Evolutionary conservation across 2,888 invertebrate genomes (phyloP), one percentile per base, ranked within the genome.

Genomic region (Phytoseiulus persimilis): DNA sequence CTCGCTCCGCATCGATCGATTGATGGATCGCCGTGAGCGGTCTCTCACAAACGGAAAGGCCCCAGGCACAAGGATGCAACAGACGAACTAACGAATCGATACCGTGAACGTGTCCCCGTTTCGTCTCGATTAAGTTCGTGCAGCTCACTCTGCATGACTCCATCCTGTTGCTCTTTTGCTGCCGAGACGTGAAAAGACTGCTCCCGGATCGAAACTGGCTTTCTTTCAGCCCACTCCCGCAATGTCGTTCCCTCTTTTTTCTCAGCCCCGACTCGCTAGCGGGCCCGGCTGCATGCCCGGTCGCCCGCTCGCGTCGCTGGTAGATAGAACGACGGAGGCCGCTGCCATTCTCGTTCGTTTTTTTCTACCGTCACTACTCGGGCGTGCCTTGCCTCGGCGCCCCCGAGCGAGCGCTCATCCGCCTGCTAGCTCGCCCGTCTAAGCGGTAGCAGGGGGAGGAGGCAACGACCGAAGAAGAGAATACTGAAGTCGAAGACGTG

Each of bases 341-440:
- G 87, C 87, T 39, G 87, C 39, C 87, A 28, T 84, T 39, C 87
- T 84, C 87, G 33, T 84, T 84, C 32, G 6, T 84, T 23, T 33
- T 39, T 39, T 28, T 28, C 39, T 18, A 39, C 33, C 33, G 33
- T 84, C 87, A 39, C 33, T 14, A 32, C 32, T 9, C 83, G 83
- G n/a, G n/a, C n/a, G n/a, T n/a, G 39, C 87, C 39, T 2, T 39
- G 5, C 23, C 18, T 3, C 18, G 87, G 33, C 33, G 39, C 87
- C 18, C 33, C 33, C 33, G 18, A 0, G 87, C 33, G 9, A 18
- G 87, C 39, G 9, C 18, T 84, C 87, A 2, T 83, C 83, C 9
- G 31, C 39, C 39, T 39, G 9, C 39, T 3, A 39, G 39, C 65
- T 65, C 18, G 5, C 65, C 28, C 65, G 18, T 28, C 65, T 65